Evolutionary conservation across 2,797 vertebrate species (phyloP).

Genomic region (Synaphobranchus kaupii): DNA sequence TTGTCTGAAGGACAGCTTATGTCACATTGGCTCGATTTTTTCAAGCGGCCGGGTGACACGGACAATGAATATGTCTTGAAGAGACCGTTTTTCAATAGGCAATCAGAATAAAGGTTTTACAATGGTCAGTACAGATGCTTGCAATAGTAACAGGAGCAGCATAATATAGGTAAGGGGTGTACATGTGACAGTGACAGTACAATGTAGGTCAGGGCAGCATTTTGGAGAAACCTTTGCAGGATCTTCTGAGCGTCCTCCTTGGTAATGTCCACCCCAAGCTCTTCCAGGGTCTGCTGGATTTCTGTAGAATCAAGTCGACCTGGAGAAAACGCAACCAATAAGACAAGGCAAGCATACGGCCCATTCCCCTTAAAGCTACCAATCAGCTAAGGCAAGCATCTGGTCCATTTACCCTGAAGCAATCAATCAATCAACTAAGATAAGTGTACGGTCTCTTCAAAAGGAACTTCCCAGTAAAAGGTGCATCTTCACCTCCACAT

Average conservation of each 20-base stretch:
- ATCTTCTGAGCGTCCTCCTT: slow-evolving; percentile 85
- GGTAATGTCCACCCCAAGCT: slow-evolving; percentile 83
- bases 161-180: background rate
- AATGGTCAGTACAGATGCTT: background rate
- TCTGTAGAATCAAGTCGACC: slow-evolving; percentile 85
- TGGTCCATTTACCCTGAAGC: background rate
- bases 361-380: background rate
- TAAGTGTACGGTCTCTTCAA: background rate
- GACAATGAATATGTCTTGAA: background rate
- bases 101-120: background rate
- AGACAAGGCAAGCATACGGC: background rate
- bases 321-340: slow-evolving; percentile 54
- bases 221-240: slow-evolving; percentile 79
- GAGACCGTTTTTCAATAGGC: background rate
- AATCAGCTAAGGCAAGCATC: background rate
- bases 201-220: background rate
- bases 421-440: background rate
- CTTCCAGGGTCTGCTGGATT: slow-evolving; percentile 86
- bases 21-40: background rate
- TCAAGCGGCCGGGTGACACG: background rate
- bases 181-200: background rate
- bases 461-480: background rate
- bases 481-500: background rate
- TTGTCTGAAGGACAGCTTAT: background rate
- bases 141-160: background rate